Base-by-base conservation (phyloP, 1,140 invertebrate species). In the Tenebrio molitor region DNA sequence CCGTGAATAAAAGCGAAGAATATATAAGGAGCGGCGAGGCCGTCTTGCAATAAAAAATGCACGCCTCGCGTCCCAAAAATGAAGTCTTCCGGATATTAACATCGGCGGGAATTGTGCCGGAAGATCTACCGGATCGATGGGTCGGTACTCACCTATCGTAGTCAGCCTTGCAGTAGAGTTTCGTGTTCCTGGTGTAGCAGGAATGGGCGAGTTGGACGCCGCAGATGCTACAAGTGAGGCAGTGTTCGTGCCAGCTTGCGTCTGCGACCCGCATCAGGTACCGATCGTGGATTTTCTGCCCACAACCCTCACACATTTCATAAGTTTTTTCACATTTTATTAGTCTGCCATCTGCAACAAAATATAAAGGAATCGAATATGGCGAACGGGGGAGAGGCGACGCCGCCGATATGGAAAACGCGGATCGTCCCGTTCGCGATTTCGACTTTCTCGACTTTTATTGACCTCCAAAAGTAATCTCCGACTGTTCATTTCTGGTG, bases 151-250 rank as follows among this genome's bases (percentile, higher is more conserved):
- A 95, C 93, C 92, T 92, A 85, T 97, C 94, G 83, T 98, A 98
- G 83, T 98, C 96, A 36, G 89, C 86, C 81, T 96, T 96, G 85
- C 97, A 98, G 86, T 97, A 97, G n/a, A 98, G 86, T 84, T 97
- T 97, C 77, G 93, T 89, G 82, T 97, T 95, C 69, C 95, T 87
- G 33, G 92, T 92, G 86, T 95, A 98, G 85, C 96, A 99, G 19
- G 94, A 95, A 80, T 95, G 91, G 19, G 91, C 89, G 1, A 98
- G 88, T 4, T 92, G 91, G 34, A 90, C 86, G n/a, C 92, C 91
- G 84, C 97, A 99, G 12, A 95, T 93, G 78, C 90, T 91, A 85
- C 97, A 99, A 68, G 91, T 89, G 33, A 98, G 88, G 84, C 97
- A 99, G 73, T 92, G 91, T 82, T 98, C 96, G 84, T 99, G 97